A percentile compares a stretch with the other conserved stretches of the same genome.
phyloP scores from a whole-genome alignment of 2,888 invertebrate genomes.

The Clitarchus hookeri region DNA sequence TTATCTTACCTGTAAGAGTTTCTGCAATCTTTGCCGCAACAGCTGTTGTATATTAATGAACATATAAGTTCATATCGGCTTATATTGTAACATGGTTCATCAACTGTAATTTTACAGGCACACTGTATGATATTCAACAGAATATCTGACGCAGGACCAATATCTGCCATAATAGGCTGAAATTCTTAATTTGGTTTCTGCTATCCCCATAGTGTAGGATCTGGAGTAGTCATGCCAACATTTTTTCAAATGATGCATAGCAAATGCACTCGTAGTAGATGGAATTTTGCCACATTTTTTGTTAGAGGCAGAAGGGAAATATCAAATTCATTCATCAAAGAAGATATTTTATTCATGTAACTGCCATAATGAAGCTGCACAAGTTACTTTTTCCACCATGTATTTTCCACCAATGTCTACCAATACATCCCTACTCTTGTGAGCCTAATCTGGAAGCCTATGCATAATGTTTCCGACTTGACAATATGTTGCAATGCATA shows the following conservation, averaged over 20 bases:
- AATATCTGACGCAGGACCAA: neutral
- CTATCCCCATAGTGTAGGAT: neutral
- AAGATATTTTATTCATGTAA: constrained; percentile 21
- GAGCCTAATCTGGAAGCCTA: neutral
- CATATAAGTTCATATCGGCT: neutral
- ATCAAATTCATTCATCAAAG: constrained; percentile 11
- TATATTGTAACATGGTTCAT: constrained; percentile 17
- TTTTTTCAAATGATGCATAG: neutral
- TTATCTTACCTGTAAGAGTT: neutral
- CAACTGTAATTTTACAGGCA: constrained; percentile 17
- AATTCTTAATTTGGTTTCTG: constrained; percentile 11
- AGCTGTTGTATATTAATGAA: neutral
- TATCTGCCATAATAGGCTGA: neutral
- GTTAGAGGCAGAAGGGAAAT: constrained; percentile 17
- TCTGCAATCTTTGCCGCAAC: neutral
- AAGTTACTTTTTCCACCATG: neutral
- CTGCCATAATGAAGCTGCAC: neutral
- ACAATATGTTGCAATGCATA: neutral
- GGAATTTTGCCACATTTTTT: neutral
- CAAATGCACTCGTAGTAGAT: neutral
- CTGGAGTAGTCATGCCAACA: neutral
- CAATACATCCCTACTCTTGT: neutral
- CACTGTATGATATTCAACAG: constrained; percentile 18
- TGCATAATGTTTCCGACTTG: neutral
- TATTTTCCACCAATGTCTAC: constrained; percentile 10